Conservation (phyloP, 2,797 vertebrate species). For the Urophycis tenuis region DNA sequence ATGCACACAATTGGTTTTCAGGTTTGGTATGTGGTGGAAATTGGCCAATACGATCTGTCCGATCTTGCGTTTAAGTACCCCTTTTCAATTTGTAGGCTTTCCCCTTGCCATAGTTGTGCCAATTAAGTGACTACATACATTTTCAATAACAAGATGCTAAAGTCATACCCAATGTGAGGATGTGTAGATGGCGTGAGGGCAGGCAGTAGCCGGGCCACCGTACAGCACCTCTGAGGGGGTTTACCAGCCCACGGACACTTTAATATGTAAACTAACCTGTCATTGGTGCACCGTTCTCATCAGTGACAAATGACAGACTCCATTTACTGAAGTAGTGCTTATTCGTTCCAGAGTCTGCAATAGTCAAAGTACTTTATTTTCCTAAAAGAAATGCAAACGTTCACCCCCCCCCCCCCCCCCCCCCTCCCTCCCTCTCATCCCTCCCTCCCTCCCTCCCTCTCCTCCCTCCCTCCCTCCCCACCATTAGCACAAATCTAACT, state of each 20-base stretch:
- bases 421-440: too few species aligned
- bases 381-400: too few species aligned
- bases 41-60: neutral
- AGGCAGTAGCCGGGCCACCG: neutral
- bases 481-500: neutral
- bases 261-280: neutral
- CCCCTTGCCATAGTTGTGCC: neutral
- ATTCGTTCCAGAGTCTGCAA: neutral
- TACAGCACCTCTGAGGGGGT: conserved; percentile 9
- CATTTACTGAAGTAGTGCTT: neutral
- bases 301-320: neutral
- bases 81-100: neutral
- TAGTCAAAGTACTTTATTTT: too few species aligned
- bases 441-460: too few species aligned
- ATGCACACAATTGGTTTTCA: conserved; percentile 22
- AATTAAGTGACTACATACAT: too few species aligned
- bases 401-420: too few species aligned
- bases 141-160: too few species aligned
- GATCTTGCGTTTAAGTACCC: neutral
- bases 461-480: neutral
- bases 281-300: neutral
- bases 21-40: neutral
- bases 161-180: too few species aligned
- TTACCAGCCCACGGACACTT: neutral
- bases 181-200: too few species aligned